phyloP scores from a whole-genome alignment of 1,140 invertebrate species.

The Thereuonema tuberculata region DNA sequence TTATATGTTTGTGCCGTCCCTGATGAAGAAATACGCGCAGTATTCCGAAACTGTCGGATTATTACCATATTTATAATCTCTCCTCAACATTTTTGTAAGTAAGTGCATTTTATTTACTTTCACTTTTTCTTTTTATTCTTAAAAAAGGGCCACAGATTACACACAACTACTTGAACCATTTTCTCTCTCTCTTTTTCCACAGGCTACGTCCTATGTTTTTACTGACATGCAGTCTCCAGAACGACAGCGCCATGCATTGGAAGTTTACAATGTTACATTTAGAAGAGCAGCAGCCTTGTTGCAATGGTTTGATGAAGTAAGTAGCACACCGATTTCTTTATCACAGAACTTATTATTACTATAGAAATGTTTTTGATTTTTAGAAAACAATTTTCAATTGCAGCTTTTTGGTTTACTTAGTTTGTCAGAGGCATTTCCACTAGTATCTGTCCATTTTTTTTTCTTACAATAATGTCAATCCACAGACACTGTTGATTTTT shows the following conservation, averaged over 20 bases:
- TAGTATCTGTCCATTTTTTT: not conserved
- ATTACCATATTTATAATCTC: no score
- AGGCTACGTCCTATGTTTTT: constrained; percentile 41
- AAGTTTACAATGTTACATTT: constrained; percentile 39
- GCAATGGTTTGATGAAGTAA: constrained; percentile 45
- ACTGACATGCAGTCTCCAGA: constrained; percentile 40
- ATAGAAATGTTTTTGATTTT: not conserved
- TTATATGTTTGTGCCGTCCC: no score
- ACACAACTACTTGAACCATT: no score
- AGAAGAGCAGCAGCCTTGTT: constrained; percentile 37
- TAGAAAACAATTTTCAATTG: not conserved
- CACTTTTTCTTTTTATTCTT: no score
- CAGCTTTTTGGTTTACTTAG: not conserved
- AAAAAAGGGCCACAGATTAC: no score
- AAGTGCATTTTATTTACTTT: no score
- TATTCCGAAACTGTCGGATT: no score
- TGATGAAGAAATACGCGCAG: no score
- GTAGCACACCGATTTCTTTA: not conserved
- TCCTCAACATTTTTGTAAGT: no score
- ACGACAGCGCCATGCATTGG: constrained; percentile 36
- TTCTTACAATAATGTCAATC: not conserved
- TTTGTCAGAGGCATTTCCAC: not conserved
- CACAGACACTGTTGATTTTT: no score
- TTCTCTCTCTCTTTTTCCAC: constrained; percentile 3
- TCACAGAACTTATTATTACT: not conserved